These are phyloP conservation scores for Drosophila ezoana DNA, from an alignment of 2,888 invertebrate species.

Conservation along the genomic window DNA sequence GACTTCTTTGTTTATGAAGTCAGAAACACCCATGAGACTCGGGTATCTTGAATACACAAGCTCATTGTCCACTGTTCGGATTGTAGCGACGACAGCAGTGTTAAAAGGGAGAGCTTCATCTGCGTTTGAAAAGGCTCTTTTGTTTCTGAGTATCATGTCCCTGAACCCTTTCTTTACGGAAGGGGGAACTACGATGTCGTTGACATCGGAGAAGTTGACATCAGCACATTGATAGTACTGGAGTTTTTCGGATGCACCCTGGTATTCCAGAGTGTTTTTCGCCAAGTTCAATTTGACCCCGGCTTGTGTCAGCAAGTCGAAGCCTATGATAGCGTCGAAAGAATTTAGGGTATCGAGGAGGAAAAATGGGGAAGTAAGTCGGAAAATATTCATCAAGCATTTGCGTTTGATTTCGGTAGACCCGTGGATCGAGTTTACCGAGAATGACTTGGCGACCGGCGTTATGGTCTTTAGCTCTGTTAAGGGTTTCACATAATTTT, in stretches of 20 bases:
- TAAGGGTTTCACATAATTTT: constrained; percentile 3
- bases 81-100: too few species aligned
- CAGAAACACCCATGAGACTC: too few species aligned
- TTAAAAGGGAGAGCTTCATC: too few species aligned
- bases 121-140: constrained; percentile 1
- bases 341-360: constrained; percentile 2
- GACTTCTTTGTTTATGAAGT: constrained; percentile 25
- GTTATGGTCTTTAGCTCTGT: constrained; percentile 23
- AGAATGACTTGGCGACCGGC: constrained; percentile 9
- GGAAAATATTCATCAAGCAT: constrained; percentile 3
- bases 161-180: not conserved
- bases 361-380: not conserved
- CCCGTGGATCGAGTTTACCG: constrained; percentile 31
- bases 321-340: too few species aligned
- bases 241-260: too few species aligned
- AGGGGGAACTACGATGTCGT: constrained; percentile 13
- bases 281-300: constrained; percentile 1
- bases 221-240: too few species aligned
- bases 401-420: constrained; percentile 25
- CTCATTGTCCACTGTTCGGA: too few species aligned
- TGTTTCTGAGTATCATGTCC: constrained; percentile 2
- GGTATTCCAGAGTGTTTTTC: too few species aligned
- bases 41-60: too few species aligned
- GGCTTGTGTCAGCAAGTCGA: too few species aligned
- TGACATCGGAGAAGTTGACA: constrained; percentile 25